Conservation (phyloP, 2,888 invertebrate species). For the Cosmia pyralina region DNA sequence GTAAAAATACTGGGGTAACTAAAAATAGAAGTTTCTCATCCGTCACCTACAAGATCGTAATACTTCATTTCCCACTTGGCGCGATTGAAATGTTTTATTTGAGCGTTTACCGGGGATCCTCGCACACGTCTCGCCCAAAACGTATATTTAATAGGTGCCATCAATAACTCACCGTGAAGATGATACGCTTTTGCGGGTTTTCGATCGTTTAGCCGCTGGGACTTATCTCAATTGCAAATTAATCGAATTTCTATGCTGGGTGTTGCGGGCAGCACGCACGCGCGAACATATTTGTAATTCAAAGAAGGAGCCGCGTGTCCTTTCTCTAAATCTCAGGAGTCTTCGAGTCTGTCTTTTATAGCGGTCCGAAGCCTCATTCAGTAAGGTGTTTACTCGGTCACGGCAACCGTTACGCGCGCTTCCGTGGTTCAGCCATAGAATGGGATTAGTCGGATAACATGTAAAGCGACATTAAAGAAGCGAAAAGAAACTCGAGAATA, state of each 20-base stretch:
- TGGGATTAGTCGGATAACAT: conserved; percentile 77
- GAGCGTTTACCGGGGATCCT: conserved; percentile 78
- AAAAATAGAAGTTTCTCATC: conserved; percentile 77
- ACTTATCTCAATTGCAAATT: conserved; percentile 89
- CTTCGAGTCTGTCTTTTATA: conserved; percentile 71
- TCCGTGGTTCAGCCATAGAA: conserved; percentile 87
- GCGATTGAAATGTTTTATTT: conserved; percentile 88
- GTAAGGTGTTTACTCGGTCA: conserved; percentile 62
- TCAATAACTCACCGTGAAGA: conserved; percentile 88
- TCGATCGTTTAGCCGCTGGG: conserved; percentile 81
- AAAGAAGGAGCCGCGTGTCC: conserved; percentile 77
- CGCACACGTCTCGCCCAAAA: conserved; percentile 81
- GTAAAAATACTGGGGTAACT: conserved; percentile 69
- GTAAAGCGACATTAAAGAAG: conserved; percentile 87
- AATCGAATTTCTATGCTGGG: conserved; percentile 85
- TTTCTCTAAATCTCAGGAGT: conserved; percentile 76
- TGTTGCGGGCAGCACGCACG: conserved; percentile 76
- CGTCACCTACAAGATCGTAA: conserved; percentile 78
- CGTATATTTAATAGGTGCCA: conserved; percentile 89
- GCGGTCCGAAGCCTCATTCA: conserved; percentile 66
- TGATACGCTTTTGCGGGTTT: conserved; percentile 85
- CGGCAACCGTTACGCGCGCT: conserved; percentile 33
- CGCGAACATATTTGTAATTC: conserved; percentile 82
- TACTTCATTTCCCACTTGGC: conserved; percentile 85
- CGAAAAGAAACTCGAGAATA: conserved; percentile 78